Evolutionary conservation across 2,113 vertebrate species (phyloP).

Genomic region (Ammodytes dubius): DNA sequence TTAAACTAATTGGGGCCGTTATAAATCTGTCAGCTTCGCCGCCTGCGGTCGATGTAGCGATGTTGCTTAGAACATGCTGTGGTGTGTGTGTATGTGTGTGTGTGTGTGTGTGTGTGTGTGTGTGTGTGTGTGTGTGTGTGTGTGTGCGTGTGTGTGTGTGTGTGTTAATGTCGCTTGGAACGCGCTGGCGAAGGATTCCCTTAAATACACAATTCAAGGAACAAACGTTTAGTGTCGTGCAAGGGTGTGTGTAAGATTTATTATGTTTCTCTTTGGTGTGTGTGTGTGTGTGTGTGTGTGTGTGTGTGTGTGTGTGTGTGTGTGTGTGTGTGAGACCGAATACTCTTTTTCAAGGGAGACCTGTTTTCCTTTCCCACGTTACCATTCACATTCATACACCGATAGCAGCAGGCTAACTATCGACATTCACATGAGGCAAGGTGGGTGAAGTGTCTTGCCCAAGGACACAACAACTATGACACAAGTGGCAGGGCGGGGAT

Average conservation of each 20-base stretch:
- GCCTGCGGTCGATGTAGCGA: conserved; percentile 41
- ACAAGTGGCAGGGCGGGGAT: too few species aligned
- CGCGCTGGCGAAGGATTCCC: conserved; percentile 54
- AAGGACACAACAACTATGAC: too few species aligned
- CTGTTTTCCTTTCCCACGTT: too few species aligned
- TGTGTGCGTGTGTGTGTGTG: neutral
- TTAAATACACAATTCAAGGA: conserved; percentile 55
- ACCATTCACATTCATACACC: too few species aligned
- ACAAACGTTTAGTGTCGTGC: conserved; percentile 47
- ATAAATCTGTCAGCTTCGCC: conserved; percentile 66
- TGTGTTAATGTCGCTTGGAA: conserved; percentile 51
- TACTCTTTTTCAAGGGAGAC: too few species aligned
- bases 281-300: conserved; percentile 38
- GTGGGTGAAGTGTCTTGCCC: too few species aligned
- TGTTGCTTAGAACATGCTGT: neutral
- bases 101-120: too few species aligned
- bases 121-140: too few species aligned
- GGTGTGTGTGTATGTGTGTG: too few species aligned
- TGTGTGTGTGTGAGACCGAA: too few species aligned
- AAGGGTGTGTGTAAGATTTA: conserved; percentile 34
- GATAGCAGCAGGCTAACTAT: too few species aligned
- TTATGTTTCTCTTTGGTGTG: neutral
- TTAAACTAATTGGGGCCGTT: conserved; percentile 44
- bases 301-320: conserved; percentile 21
- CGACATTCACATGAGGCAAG: too few species aligned